Conservation (phyloP, 2,888 invertebrate species). For the Microplitis deprimator region DNA sequence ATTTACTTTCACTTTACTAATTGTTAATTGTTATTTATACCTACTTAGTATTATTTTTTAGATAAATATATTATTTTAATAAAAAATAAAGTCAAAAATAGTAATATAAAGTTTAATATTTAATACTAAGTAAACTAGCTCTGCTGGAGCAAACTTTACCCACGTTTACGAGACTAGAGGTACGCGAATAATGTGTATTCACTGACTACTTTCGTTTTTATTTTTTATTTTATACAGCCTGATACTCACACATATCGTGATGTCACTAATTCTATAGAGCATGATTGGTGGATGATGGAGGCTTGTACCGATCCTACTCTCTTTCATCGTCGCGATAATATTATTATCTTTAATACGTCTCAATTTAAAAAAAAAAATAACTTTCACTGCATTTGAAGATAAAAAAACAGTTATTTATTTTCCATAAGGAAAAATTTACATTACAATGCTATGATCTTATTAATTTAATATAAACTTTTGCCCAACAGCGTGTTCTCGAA, state of each 20-base stretch:
- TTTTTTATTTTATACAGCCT: conserved; percentile 15
- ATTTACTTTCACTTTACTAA: not conserved
- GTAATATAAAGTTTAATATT: too few species aligned
- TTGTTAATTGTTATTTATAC: not conserved
- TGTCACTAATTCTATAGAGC: not conserved
- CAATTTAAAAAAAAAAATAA: not conserved
- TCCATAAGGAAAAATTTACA: not conserved
- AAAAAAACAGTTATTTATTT: not conserved
- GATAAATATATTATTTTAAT: too few species aligned
- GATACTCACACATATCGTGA: not conserved
- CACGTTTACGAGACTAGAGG: not conserved
- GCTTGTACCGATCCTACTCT: conserved; percentile 19
- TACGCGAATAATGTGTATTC: not conserved
- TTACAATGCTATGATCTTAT: not conserved
- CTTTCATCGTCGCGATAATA: not conserved
- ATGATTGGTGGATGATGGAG: conserved; percentile 29
- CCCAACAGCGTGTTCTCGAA: not conserved
- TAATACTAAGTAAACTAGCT: not conserved
- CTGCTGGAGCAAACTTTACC: not conserved
- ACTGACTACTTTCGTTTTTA: not conserved
- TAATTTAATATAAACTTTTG: not conserved
- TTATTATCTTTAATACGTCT: not conserved
- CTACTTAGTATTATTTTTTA: not conserved
- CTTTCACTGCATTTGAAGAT: not conserved
- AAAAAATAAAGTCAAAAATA: not conserved